Conservation (phyloP, 2,888 invertebrate species). For the Cephus rjabovi region DNA sequence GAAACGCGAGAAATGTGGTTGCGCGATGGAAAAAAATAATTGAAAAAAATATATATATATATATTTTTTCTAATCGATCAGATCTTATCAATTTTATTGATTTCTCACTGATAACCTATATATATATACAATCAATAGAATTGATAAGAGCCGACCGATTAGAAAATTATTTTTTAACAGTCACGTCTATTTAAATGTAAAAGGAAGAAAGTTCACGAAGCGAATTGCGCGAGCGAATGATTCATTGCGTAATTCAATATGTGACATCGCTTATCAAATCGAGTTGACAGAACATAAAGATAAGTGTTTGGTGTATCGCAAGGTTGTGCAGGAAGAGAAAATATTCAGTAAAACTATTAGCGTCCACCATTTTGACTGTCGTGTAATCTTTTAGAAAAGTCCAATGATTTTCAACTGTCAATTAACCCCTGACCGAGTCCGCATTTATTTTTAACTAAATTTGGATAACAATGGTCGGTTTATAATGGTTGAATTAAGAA, state of each 20-base stretch:
- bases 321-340: too few relatives aligned
- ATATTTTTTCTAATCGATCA: too few relatives aligned
- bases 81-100: too few relatives aligned
- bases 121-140: neutral
- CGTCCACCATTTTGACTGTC: neutral
- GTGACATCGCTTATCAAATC: neutral
- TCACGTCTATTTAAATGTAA: neutral
- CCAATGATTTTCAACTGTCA: neutral
- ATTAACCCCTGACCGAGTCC: neutral
- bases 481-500: neutral
- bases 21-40: neutral
- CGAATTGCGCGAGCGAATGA: neutral
- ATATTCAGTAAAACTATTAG: neutral
- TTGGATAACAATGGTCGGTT: too few relatives aligned
- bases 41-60: neutral
- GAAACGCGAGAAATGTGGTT: neutral
- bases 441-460: neutral
- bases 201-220: neutral
- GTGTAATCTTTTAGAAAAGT: neutral
- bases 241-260: neutral
- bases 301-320: neutral
- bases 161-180: neutral
- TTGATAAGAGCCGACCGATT: neutral
- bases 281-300: neutral
- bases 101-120: too few relatives aligned